Conservation (phyloP, 2,888 invertebrate species). For the Crepidodera aurea region DNA sequence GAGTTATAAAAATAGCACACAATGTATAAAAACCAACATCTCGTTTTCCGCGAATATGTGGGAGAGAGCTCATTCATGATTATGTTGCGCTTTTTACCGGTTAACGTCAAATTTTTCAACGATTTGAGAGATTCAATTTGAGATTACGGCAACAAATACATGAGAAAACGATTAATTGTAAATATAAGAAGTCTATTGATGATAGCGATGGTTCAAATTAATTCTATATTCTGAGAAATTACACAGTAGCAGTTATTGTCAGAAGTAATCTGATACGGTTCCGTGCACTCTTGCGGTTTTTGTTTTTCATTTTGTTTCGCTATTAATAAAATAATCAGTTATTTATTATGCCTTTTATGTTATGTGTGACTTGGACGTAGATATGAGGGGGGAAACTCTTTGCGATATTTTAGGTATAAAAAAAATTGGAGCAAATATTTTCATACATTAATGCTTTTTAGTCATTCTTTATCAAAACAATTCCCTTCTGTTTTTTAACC, state of each 20-base stretch:
- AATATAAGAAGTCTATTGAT: conserved; percentile 1
- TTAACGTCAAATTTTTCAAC: conserved; percentile 1
- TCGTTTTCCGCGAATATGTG: too few relatives aligned
- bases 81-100: too few relatives aligned
- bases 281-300: background rate
- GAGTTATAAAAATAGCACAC: too few relatives aligned
- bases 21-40: too few relatives aligned
- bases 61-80: too few relatives aligned
- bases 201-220: background rate
- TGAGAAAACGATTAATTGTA: conserved; percentile 3
- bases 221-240: background rate
- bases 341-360: background rate
- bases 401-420: too few relatives aligned
- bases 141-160: background rate
- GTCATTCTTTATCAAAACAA: too few relatives aligned
- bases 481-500: too few relatives aligned
- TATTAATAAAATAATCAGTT: background rate
- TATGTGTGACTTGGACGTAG: background rate
- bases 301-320: background rate
- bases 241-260: conserved; percentile 7
- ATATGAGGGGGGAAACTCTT: background rate
- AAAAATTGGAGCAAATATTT: too few relatives aligned
- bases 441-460: too few relatives aligned
- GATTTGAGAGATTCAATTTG: background rate
- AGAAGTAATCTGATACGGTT: conserved; percentile 1